Base-by-base conservation (phyloP, 2,113 vertebrate species). In the Neogobius melanostomus region DNA sequence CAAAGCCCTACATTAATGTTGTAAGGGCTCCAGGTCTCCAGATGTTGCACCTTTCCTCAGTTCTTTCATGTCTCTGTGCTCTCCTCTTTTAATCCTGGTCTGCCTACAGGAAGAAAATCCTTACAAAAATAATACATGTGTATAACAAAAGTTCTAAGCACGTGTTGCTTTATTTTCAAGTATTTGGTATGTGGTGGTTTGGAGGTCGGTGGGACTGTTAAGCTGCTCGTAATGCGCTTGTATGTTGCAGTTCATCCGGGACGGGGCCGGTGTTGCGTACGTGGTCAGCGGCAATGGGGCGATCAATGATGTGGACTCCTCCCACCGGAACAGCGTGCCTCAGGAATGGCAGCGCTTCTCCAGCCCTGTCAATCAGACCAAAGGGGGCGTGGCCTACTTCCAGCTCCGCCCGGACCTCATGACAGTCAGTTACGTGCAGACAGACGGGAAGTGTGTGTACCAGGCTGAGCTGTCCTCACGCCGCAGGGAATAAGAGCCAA, bases 301-400 rank as follows among this genome's bases (percentile, higher is more conserved):
- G 1, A 61, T 76, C 21, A 70, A 71, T 3, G 88, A 91, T 53
- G n/a, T 14, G 0, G 75, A 52, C 67, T 68, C 68, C 6, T 5
- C 11, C 3, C 85, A 92, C 76, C 71, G 10, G n/a, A 61, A 52
- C 8, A 82, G 69, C 11, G 78, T 93, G 3, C 89, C 90, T 0
- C 15, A 6, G 0, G 79, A 84, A 16, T 93, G 91, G 91, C 87
- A 91, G 54, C 77, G 80, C n/a, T 93, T 87, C 79, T 92, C 90
- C 71, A 92, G 84, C 43, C 77, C 89, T 3, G 80, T 88, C 67
- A 91, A 90, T 42, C 69, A 79, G 12, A 90, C 91, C 0, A 62
- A 45, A 0, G 90, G 87, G 8, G 88, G 90, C 2, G 77, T 93
- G 50, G 86, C 76, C 45, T 88, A 87, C 67, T 80, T 91, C 73